Evolutionary conservation across 2,797 vertebrate species (phyloP), one percentile per base, ranked within the genome.

Genomic region (Philypnodon macrostomus): DNA sequence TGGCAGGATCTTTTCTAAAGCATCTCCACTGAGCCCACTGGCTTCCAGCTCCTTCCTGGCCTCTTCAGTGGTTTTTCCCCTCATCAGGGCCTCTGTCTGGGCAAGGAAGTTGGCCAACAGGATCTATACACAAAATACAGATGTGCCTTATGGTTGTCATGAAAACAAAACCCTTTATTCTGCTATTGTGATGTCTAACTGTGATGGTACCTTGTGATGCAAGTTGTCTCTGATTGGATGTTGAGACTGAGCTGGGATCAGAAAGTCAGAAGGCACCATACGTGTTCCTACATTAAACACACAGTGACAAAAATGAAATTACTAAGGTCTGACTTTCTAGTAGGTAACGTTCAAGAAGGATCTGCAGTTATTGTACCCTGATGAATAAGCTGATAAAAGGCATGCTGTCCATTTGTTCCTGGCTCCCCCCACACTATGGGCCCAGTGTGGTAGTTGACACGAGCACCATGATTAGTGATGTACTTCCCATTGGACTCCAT

Each of bases 401-500:
- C 96, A 1, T 98, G 96, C 69, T 98, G 96, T 10, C 96, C 96
- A 0, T 98, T 98, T 76, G 96, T 98, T 56, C 96, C 96, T 0
- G 96, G 96, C 55, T 98, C 96, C 1, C 96, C 96, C 96, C 96
- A 98, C 12, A 98, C 93, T 19, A 98, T 95, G 7, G 96, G 96
- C 24, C 96, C 96, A 0, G 96, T 98, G 70, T 74, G 90, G 75
- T 98, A 91, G 75, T 91, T 83, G 37, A 97, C 95, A 1, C 92
- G 92, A 8, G 39, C 10, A 4, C 95, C 96, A 0, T 92, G 86
- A 76, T 87, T 94, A 55, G 92, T 96, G 74, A 98, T 91, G 70
- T 90, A 98, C 61, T 97, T 98, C 37, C 96, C 95, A 9, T 98
- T 98, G 5, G 96, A 98, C 67, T 98, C 96, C 96, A 98, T 98